These are phyloP conservation scores for Stegastes partitus DNA, from an alignment of 2,113 vertebrate species.

Conservation along the genomic window DNA sequence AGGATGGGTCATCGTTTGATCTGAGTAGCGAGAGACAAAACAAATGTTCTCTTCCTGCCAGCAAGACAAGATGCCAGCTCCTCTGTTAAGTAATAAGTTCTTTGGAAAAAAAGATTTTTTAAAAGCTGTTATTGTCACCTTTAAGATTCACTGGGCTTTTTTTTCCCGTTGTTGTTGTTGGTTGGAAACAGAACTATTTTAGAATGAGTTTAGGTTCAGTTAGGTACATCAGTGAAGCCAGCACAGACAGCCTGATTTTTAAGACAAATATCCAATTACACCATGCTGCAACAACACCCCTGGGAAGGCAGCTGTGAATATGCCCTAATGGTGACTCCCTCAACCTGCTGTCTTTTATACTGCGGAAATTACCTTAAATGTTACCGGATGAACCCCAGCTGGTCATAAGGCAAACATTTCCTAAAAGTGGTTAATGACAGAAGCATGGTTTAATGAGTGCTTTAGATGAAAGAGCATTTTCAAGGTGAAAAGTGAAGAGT, in stretches of 20 bases:
- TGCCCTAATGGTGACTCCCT: constrained; percentile 34
- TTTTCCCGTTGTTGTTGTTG: constrained; percentile 8
- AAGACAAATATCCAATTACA: constrained; percentile 61
- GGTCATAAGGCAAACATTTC: constrained; percentile 41
- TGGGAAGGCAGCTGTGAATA: constrained; percentile 60
- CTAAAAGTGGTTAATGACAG: constrained; percentile 47
- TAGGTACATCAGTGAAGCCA: constrained; percentile 7
- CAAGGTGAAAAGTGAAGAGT: constrained; percentile 57
- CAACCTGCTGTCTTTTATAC: constrained; percentile 46
- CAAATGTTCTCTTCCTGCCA: neutral
- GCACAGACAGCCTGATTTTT: constrained; percentile 47
- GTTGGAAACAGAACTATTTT: neutral
- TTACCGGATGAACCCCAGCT: constrained; percentile 48
- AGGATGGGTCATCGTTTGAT: constrained; percentile 30
- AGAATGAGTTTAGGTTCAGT: constrained; percentile 8
- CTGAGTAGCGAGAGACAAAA: constrained; percentile 2
- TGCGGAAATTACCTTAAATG: constrained; percentile 58
- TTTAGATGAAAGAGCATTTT: constrained; percentile 46
- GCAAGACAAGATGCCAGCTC: neutral
- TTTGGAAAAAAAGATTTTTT: neutral
- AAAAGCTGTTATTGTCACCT: constrained; percentile 10
- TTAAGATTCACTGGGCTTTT: neutral
- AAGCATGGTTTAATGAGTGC: constrained; percentile 54
- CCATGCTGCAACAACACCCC: constrained; percentile 46
- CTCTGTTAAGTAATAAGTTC: neutral